phyloP scores from a whole-genome alignment of 2,113 vertebrate species.

The Periophthalmodon schlosseri region DNA sequence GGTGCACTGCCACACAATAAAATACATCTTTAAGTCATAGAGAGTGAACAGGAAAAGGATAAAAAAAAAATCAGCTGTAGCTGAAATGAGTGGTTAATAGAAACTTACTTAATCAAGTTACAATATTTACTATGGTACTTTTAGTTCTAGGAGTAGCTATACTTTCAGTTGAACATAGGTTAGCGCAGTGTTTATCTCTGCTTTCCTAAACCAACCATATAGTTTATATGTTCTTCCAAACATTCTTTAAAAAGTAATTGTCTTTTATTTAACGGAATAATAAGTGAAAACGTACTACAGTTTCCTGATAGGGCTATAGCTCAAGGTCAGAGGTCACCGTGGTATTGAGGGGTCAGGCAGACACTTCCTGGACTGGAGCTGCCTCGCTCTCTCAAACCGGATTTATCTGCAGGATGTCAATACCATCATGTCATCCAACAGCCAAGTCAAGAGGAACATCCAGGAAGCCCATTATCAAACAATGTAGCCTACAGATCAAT shows the following conservation, averaged over 20 bases:
- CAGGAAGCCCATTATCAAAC: constrained; percentile 48
- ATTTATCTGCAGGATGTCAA: constrained; percentile 52
- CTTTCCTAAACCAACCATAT: not conserved
- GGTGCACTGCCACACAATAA: not conserved
- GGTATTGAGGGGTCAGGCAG: constrained; percentile 25
- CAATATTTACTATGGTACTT: too few species aligned
- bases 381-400: constrained; percentile 3
- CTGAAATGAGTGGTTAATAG: too few species aligned
- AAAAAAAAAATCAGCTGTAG: too few species aligned
- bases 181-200: not conserved
- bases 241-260: not conserved
- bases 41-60: too few species aligned
- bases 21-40: too few species aligned
- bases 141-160: not conserved
- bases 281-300: constrained; percentile 10
- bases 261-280: constrained; percentile 1
- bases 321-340: constrained; percentile 42
- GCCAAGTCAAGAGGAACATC: constrained; percentile 20
- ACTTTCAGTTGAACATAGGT: not conserved
- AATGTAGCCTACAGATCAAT: constrained; percentile 16
- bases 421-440: constrained; percentile 46
- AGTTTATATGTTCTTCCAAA: not conserved
- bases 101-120: too few species aligned
- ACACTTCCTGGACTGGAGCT: constrained; percentile 48
- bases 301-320: constrained; percentile 55